phyloP scores from a whole-genome alignment of 2,888 invertebrate species.

The Yponomeuta plumbellus region DNA sequence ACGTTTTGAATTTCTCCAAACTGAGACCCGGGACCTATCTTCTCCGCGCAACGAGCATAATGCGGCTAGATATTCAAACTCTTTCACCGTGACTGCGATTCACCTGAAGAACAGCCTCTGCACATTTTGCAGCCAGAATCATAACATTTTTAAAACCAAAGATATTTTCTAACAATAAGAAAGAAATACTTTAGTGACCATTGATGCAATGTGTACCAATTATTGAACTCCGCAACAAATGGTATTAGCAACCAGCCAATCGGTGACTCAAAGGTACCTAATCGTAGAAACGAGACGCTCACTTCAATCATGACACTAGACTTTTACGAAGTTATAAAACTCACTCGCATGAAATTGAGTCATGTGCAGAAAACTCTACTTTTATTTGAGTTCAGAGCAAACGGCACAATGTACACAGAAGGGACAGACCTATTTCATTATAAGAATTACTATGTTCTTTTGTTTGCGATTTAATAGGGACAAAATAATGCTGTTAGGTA shows the following conservation, averaged over 20 bases:
- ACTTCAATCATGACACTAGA: constrained; percentile 8
- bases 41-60: too few species aligned
- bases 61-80: too few species aligned
- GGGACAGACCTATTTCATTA: background rate
- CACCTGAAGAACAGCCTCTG: too few species aligned
- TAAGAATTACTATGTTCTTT: background rate
- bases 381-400: constrained; percentile 10
- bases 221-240: too few species aligned
- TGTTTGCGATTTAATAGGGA: background rate
- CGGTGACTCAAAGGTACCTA: background rate
- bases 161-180: too few species aligned
- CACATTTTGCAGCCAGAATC: too few species aligned
- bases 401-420: constrained; percentile 2
- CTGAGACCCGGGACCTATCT: too few species aligned
- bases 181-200: too few species aligned
- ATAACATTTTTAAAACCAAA: too few species aligned
- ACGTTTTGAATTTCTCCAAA: too few species aligned
- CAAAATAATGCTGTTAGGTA: background rate
- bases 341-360: background rate
- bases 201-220: too few species aligned
- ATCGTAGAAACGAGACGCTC: background rate
- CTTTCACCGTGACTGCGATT: too few species aligned
- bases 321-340: constrained; percentile 11
- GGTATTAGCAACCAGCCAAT: background rate
- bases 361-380: constrained; percentile 9